Evolutionary conservation across 2,888 invertebrate genomes (phyloP), one percentile per base, ranked within the genome.

Genomic region (Penaeus monodon): DNA sequence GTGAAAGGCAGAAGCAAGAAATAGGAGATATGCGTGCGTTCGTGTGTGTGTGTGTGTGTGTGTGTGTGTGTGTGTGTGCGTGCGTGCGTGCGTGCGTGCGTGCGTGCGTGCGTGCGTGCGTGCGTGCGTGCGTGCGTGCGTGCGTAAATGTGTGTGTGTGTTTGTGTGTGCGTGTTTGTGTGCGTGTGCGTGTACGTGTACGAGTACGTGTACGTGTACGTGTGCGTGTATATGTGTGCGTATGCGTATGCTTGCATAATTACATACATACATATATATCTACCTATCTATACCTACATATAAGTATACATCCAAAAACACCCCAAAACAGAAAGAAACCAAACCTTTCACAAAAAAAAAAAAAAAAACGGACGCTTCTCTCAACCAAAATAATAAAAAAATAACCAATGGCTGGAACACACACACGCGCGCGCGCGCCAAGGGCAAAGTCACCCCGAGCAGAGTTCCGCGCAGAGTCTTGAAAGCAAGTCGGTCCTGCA

Each of bases 81-180:
- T 68, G 70, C 24, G 24, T 68, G 70, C 24, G 70, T 68, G 70
- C 24, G 70, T 68, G 70, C 14, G 24, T 68, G 70, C 24, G n/a
- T 24, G 70, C 14, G 70, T 24, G 70, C 24, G 24, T 68, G 70
- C 24, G 70, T 68, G 24, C 14, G 70, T 68, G 70, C 24, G 24
- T 68, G 70, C 24, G 70, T 68, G 70, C 3, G 70, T 68, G n/a
- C 20, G 70, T 24, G 70, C 24, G 70, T 68, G 24, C 24, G n/a
- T 24, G n/a, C 24, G n/a, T 68, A 3, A 24, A 3, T 24, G 70
- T 68, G n/a, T 68, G n/a, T 68, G 70, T 24, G 70, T 24, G 70
- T 68, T 1, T 68, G 68, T 68, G 68, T 68, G 68, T 68, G 68
- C 22, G 68, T 68, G 68, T 68, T 14, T 68, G 68, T 68, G 68